Evolutionary conservation across 2,113 vertebrate genomes (phyloP).

Genomic region (Sclerurus mexicanus): DNA sequence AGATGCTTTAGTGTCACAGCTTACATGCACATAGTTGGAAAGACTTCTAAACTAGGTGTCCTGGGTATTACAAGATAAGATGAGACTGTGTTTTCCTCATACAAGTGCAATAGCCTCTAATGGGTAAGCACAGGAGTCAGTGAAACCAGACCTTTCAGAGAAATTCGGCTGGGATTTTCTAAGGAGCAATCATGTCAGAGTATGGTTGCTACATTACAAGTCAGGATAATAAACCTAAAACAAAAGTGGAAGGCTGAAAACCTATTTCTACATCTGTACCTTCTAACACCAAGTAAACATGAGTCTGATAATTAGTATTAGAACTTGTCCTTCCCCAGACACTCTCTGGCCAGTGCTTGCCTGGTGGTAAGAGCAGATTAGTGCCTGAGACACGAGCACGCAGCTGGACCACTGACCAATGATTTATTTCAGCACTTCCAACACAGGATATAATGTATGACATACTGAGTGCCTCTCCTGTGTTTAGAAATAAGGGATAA

Average conservation of each 20-base stretch:
- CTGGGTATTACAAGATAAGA: background rate
- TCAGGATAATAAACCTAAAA: background rate
- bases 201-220: background rate
- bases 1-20: background rate
- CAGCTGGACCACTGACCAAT: background rate
- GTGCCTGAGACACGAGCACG: background rate
- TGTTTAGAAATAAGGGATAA: background rate
- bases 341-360: background rate
- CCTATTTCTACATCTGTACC: background rate
- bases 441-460: background rate
- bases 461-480: fast-evolving
- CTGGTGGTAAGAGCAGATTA: background rate
- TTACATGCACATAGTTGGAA: background rate
- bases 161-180: background rate
- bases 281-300: background rate
- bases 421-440: background rate
- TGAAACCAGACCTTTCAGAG: background rate
- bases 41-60: background rate
- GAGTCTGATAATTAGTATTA: background rate
- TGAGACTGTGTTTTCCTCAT: background rate
- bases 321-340: background rate
- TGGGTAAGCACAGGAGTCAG: background rate
- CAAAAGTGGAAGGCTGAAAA: background rate
- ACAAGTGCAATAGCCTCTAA: background rate
- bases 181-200: background rate